Evolutionary conservation across 1,140 invertebrate species (phyloP).

Genomic region (Arion vulgaris): DNA sequence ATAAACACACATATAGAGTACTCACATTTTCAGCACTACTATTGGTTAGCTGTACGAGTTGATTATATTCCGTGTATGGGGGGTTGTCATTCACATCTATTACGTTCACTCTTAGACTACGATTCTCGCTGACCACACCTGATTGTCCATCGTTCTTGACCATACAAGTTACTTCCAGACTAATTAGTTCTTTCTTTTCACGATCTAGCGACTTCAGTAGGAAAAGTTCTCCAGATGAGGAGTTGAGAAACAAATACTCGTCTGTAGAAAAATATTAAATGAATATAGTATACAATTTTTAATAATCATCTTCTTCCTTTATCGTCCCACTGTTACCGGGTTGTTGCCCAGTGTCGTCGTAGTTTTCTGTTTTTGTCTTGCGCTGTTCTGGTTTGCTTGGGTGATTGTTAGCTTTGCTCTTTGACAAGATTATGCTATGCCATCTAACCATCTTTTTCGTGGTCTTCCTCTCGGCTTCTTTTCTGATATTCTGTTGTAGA

Average conservation of each 20-base stretch:
- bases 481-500: too few relatives aligned
- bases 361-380: too few relatives aligned
- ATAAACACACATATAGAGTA: not conserved
- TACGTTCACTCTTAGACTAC: not conserved
- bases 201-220: not conserved
- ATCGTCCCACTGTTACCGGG: too few relatives aligned
- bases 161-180: not conserved
- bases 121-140: not conserved
- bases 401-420: too few relatives aligned
- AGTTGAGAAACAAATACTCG: not conserved
- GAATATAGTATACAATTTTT: too few relatives aligned
- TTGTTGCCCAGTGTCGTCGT: too few relatives aligned
- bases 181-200: not conserved
- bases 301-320: too few relatives aligned
- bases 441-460: too few relatives aligned
- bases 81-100: not conserved
- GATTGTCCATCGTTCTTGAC: not conserved
- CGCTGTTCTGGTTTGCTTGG: too few relatives aligned
- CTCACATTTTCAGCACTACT: not conserved
- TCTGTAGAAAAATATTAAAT: not conserved
- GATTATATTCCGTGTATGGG: not conserved
- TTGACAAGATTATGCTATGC: too few relatives aligned
- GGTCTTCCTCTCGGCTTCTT: too few relatives aligned
- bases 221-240: not conserved
- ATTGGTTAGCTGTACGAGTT: not conserved